phyloP scores from a whole-genome alignment of 2,888 invertebrate genomes.

The Noctua fimbriata region DNA sequence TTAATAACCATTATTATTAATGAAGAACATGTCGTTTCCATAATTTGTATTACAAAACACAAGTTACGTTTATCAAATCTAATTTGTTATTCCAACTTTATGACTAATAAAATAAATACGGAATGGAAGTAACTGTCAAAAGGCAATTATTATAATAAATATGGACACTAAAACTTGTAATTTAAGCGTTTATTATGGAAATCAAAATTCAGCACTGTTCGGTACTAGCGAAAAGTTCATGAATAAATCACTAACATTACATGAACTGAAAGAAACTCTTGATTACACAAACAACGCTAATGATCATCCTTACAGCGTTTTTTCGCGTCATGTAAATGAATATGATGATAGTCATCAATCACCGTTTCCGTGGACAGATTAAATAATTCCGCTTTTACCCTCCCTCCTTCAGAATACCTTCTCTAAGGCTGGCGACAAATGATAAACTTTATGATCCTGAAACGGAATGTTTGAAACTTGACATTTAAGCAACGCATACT shows the following conservation, averaged over 20 bases:
- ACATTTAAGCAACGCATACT: neutral
- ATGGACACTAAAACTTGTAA: slow-evolving; percentile 13
- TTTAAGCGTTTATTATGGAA: slow-evolving; percentile 35
- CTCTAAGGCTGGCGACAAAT: slow-evolving; percentile 34
- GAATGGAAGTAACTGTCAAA: slow-evolving; percentile 24
- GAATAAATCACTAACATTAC: slow-evolving; percentile 28
- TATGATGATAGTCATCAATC: slow-evolving; percentile 68
- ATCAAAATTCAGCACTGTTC: slow-evolving; percentile 7
- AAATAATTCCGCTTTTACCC: slow-evolving; percentile 69
- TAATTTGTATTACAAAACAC: slow-evolving; percentile 45
- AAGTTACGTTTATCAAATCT: slow-evolving; percentile 18
- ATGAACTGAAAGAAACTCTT: slow-evolving; percentile 19
- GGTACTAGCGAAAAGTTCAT: slow-evolving; percentile 2
- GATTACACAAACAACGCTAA: slow-evolving; percentile 61
- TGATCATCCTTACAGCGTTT: slow-evolving; percentile 51
- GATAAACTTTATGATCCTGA: neutral
- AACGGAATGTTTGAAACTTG: neutral
- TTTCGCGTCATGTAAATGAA: slow-evolving; percentile 66
- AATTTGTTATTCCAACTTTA: slow-evolving; percentile 25
- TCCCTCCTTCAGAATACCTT: slow-evolving; percentile 57
- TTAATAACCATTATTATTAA: slow-evolving; percentile 38
- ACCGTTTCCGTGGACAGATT: slow-evolving; percentile 71
- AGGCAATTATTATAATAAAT: slow-evolving; percentile 32
- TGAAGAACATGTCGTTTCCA: slow-evolving; percentile 34
- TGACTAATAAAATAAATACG: slow-evolving; percentile 40